Base-by-base conservation (phyloP, 2,888 invertebrate genomes). In the Onchidella celtica region DNA sequence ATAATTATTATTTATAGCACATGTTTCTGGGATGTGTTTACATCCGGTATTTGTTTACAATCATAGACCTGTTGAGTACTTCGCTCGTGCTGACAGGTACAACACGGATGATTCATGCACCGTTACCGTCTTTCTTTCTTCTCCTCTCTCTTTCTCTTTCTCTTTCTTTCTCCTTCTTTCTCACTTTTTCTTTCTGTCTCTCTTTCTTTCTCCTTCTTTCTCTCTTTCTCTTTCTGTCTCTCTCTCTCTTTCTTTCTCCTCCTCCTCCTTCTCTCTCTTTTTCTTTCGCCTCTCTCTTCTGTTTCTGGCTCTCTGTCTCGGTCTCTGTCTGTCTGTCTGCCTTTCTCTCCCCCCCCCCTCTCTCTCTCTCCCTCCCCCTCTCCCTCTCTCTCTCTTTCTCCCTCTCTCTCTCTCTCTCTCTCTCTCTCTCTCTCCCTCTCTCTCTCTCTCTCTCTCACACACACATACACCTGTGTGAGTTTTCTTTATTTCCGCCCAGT, bases 201-300 rank as follows among this genome's bases (percentile, higher is more conserved):
- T n/a, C n/a, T n/a, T n/a, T n/a, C n/a, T n/a, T n/a, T n/a, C n/a
- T n/a, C n/a, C n/a, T n/a, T n/a, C 40, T 70, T 32, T 75, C 27
- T 63, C 69, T 79, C 75, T 70, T 21, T 70, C 75, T 63, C 21
- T 75, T 24, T 65, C 36, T 63, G 36, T 68, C 59, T 75, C 59
- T 59, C 57, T 68, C 68, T 63, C 36, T 76, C 3, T 27, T 21
- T 40, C 73, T 21, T 34, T 40, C 61, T 27, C 6, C 21, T 24
- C 55, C 27, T 38, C 36, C 17, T 27, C 57, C 36, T 29, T 14
- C 36, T 59, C 36, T 24, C 21, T 3, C 57, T 17, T 32, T 63
- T 75, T 27, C 34, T 34, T 38, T 4, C 27, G 21, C 63, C 63
- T 61, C 61, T 61, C n/a, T 36, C 36, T 59, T n/a, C n/a, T n/a